Percentiles rank a stretch among this genome's conserved stretches.
Evolutionary conservation across 2,113 vertebrate genomes (phyloP).

Genomic region (Pedionomus torquatus): DNA sequence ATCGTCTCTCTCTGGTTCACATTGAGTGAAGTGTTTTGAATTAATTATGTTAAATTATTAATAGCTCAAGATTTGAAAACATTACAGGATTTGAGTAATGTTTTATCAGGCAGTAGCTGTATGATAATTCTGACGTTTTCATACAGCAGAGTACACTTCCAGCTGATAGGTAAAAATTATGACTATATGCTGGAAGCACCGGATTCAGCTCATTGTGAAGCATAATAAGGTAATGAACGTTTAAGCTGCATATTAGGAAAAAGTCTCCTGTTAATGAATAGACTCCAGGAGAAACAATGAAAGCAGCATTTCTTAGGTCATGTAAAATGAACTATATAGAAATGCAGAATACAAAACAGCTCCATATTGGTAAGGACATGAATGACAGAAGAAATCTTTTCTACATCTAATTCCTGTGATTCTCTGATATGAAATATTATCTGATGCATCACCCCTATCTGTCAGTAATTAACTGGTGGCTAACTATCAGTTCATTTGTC

Average conservation of each 20-base stretch:
- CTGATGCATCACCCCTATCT: background rate
- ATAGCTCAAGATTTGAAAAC: constrained; percentile 73
- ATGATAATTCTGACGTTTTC: constrained; percentile 51
- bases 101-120: constrained; percentile 36
- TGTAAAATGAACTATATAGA: background rate
- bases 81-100: constrained; percentile 63
- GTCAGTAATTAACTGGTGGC: background rate
- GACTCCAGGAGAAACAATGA: background rate
- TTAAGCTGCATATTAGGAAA: background rate
- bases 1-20: constrained; percentile 57
- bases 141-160: background rate
- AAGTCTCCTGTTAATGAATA: background rate
- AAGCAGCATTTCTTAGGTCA: background rate
- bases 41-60: constrained; percentile 82
- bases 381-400: background rate
- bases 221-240: constrained; percentile 26
- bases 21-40: constrained; percentile 76
- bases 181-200: background rate
- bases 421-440: background rate
- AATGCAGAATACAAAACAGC: background rate
- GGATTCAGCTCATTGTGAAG: constrained; percentile 32
- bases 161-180: constrained; percentile 48
- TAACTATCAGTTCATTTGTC: background rate
- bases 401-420: background rate
- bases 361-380: background rate